Evolutionary conservation across 64 coral and sea anemone species (phyloP), one percentile per base, ranked within the genome.

Genomic region (Catalaphyllia jardinei): DNA sequence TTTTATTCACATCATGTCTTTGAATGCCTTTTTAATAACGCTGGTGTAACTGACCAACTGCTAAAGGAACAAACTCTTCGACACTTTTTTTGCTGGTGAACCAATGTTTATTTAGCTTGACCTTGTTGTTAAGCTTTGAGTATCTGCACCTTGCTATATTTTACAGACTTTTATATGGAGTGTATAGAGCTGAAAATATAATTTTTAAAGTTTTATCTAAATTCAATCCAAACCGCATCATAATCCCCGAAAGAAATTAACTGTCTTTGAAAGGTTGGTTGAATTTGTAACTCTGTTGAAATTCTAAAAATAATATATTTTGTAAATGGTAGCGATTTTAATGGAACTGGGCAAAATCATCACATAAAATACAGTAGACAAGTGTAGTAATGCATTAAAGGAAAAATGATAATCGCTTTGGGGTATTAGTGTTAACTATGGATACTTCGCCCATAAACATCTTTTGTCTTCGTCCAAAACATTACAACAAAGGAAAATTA

Each of bases 81-180:
- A 57, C 54, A 10, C 73, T 24, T 77, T 50, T 77, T 77, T 14
- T 76, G 74, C 20, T 50, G 27, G 49, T 55, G 46, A 27, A 46
- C 76, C 22, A 54, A 29, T 79, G 25, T 79, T 79, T 79, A 27
- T 59, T 79, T 28, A 57, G 76, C 12, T 55, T 79, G 50, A 79
- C 50, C 51, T 79, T 79, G 20, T 38, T 20, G 2, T 42, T 51
- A 51, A 22, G 74, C 24, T 10, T 24, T 69, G 10, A 69, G 33
- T 19, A 50, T 50, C 49, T 20, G 74, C 65, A 1, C 25, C 22
- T 11, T 69, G 65, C 22, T 27, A 69, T 11, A 5, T 25, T 27
- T n/a, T 27, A 27, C 10, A 69, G 25, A 24, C 4, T 69, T 25
- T 27, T n/a, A n/a, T 27, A 69, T 25, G 10, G 25, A 69, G 22